Evolutionary conservation across 2,113 vertebrate genomes (phyloP).

Genomic region (Gallinago jamesoni): DNA sequence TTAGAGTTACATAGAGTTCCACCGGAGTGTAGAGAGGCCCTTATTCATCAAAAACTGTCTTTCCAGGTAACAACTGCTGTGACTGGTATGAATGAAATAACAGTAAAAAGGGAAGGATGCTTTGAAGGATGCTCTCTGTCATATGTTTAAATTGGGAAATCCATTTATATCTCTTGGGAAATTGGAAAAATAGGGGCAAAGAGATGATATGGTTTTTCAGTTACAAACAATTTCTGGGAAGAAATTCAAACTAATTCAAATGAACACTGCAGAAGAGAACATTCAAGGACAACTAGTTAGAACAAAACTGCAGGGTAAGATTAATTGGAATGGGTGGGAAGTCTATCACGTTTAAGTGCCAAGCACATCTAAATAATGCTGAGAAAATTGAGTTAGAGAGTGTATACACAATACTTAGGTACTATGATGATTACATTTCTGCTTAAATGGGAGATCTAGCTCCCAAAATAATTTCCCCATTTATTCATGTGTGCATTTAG

Average conservation of each 20-base stretch:
- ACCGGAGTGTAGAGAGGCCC: neutral
- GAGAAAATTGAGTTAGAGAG: slow-evolving; percentile 74
- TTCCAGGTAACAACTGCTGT: neutral
- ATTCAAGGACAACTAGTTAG: slow-evolving; percentile 63
- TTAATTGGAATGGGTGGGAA: slow-evolving; percentile 70
- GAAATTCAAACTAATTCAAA: slow-evolving; percentile 56
- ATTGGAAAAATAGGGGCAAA: slow-evolving; percentile 35
- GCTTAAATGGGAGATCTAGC: slow-evolving; percentile 50
- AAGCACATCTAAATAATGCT: slow-evolving; percentile 64
- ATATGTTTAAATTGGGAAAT: neutral
- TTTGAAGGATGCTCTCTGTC: neutral
- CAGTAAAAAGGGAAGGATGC: neutral
- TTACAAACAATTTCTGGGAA: slow-evolving; percentile 55
- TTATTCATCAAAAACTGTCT: neutral
- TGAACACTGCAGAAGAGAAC: slow-evolving; percentile 7
- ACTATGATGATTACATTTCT: slow-evolving; percentile 66
- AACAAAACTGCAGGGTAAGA: slow-evolving; percentile 54
- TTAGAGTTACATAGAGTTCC: neutral
- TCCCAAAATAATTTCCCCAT: slow-evolving; percentile 69
- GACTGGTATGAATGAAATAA: neutral
- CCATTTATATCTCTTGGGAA: neutral
- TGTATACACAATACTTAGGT: slow-evolving; percentile 56
- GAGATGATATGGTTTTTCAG: slow-evolving; percentile 42
- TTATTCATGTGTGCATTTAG: slow-evolving; percentile 64
- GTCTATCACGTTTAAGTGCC: slow-evolving; percentile 59